Evolutionary conservation across 2,888 invertebrate genomes (phyloP), one percentile per base, ranked within the genome.

Genomic region (Cistogaster globosa): DNA sequence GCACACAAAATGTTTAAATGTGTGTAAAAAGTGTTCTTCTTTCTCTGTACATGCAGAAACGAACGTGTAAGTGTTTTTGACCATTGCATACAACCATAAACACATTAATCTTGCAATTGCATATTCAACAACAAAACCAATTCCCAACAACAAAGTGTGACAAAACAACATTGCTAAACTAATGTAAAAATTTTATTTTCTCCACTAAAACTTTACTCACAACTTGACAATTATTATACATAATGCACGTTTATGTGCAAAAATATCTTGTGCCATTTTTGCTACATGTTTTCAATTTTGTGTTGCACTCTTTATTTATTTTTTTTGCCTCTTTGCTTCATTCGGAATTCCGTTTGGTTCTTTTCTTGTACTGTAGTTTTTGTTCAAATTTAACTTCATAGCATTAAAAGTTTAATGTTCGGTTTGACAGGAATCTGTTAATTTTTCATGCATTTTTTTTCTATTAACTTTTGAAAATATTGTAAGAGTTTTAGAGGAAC

Each of bases 71-170:
- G 11, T 65, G 55, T 65, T 42, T 58, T 7, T 60, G 68, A 60
- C 20, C 22, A 8, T 8, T 18, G 38, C 68, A 26, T 48, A 48
- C 20, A 82, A 55, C 62, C 42, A 68, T 16, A 48, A 65, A 42
- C 67, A 42, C 22, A 77, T 83, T 60, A 65, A 72, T 77, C 83
- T 77, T 72, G 45, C 76, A 65, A 71, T 60, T 22, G 63, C 65
- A 67, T 65, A 67, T 65, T 18, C 22, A 69, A 32, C 57, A 65
- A 51, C 12, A 60, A 53, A 11, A 63, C 68, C 51, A 58, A 53
- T 63, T 32, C 20, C 57, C 45, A 12, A 53, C 9, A 62, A 57
- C 22, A 48, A 26, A 7, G n/a, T 11, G 51, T 4, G 8, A n/a
- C 12, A 38, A 8, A 51, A 8, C 5, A 38, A 62, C 38, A 62